Evolutionary conservation across 2,113 vertebrate genomes (phyloP).

Genomic region (Clarias batrachus): DNA sequence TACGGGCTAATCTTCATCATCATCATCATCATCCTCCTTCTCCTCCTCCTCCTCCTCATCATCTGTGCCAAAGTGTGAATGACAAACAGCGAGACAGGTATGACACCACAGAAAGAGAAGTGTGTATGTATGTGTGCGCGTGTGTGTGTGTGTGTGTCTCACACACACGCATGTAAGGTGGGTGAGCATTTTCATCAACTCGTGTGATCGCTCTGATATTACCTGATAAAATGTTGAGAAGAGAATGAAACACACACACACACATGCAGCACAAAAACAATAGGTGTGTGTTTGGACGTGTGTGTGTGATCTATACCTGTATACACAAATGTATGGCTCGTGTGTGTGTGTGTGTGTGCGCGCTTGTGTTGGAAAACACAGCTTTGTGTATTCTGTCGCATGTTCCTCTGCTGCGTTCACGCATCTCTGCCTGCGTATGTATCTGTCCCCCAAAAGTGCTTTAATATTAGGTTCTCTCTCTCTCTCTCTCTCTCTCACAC

Average conservation of each 20-base stretch:
- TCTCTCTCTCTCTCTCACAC: no score
- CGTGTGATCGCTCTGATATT: not conserved
- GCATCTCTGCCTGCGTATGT: not conserved
- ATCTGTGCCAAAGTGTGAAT: slow-evolving; percentile 8
- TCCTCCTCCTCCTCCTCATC: not conserved
- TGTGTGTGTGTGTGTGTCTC: not conserved
- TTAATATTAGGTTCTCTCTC: not conserved
- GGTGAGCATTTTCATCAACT: not conserved
- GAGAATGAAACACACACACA: not conserved
- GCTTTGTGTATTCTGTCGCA: slow-evolving; percentile 7
- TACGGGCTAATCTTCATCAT: slow-evolving; percentile 1
- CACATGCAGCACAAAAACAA: not conserved
- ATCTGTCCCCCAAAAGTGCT: not conserved
- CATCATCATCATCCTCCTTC: not conserved
- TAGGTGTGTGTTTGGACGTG: not conserved
- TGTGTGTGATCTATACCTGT: not conserved
- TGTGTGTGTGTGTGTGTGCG: not conserved
- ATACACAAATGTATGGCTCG: not conserved
- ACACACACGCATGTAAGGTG: not conserved
- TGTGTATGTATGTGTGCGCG: slow-evolving; percentile 6
- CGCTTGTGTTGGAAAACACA: not conserved
- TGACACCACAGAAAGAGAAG: not conserved
- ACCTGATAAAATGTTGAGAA: not conserved
- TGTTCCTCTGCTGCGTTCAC: not conserved
- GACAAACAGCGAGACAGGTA: slow-evolving; percentile 1